Conservation (phyloP, 64 coral and sea anemone genomes). For the Porites lutea region DNA sequence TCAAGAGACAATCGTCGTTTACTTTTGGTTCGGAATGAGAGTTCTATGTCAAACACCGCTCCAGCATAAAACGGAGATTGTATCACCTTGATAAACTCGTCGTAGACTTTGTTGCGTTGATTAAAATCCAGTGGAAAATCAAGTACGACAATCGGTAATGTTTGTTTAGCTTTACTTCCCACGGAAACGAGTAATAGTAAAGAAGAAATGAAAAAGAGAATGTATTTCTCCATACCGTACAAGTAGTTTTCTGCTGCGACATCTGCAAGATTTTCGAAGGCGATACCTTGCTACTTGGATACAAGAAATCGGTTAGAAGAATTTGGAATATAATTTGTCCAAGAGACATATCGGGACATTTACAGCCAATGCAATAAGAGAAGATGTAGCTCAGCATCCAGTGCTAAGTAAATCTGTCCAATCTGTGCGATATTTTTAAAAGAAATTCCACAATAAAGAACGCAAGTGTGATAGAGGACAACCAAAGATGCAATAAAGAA, state of each 20-base stretch:
- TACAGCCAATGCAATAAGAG: not conserved
- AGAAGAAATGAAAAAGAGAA: conserved; percentile 16
- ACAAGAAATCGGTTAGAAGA: conserved; percentile 38
- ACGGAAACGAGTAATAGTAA: not conserved
- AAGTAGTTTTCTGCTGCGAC: not conserved
- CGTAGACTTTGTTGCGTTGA: conserved; percentile 21
- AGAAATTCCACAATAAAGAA: no score
- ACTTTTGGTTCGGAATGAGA: conserved; percentile 65
- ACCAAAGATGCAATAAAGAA: not conserved
- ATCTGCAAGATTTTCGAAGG: not conserved
- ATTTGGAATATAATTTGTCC: conserved; percentile 12
- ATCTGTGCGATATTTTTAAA: no score
- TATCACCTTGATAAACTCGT: conserved; percentile 81
- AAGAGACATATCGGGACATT: not conserved
- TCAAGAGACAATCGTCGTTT: conserved; percentile 70
- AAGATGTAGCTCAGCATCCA: no score
- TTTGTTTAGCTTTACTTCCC: not conserved
- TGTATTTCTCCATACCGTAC: not conserved
- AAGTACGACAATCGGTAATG: not conserved
- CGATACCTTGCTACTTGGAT: not conserved
- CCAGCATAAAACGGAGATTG: conserved; percentile 41
- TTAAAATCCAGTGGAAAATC: conserved; percentile 48
- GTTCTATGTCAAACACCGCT: conserved; percentile 53
- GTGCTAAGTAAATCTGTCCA: no score
- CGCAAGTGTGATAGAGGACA: no score